Base-by-base conservation (phyloP, 2,113 vertebrate species). In the Mus pahari region DNA sequence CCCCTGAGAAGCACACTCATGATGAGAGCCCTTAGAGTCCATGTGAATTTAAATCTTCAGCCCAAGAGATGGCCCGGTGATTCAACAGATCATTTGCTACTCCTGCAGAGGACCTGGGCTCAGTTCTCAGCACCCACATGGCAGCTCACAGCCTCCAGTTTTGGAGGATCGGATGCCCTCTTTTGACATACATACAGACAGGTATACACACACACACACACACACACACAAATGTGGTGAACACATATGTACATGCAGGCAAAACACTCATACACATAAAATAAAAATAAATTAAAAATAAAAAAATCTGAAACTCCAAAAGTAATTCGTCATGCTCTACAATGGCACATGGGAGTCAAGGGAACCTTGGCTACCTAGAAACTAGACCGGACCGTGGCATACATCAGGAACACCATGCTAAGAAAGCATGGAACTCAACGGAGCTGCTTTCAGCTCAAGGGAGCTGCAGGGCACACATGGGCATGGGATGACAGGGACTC, bases 241-340 rank as follows among this genome's bases (percentile, higher is more conserved):
- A 62, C 7, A 84, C 31, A 42, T n/a, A 39, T 28, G n/a, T 33
- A 66, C 14, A 22, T 11, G 33, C 12, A 60, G 36, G 53, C 22
- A 82, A 82, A 39, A 8, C 22, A 83, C 55, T 83, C 55, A 62
- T 8, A 16, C 24, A 83, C 58, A 62, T 28, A 62, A 62, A 62
- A 28, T 83, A 62, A 45, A 79, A 60, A 78, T 31, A 31, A 58
- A 58, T 24, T n/a, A n/a, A 81, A 60, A 60, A 4, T 39, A 82
- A 60, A 60, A 16, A 86, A 45, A 42, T 70, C 55, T 50, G 33
- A 45, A 66, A 36, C 39, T 45, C 16, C 53, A 50, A 24, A 39
- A 48, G 16, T 0, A 22, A 62, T 48, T 62, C n/a, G 39, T n/a
- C 4, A 5, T 1, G 60, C 0, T 5, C 28, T 5, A 11, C 0